Conservation (phyloP, 2,113 vertebrate species). For the Oncorhynchus mykiss region DNA sequence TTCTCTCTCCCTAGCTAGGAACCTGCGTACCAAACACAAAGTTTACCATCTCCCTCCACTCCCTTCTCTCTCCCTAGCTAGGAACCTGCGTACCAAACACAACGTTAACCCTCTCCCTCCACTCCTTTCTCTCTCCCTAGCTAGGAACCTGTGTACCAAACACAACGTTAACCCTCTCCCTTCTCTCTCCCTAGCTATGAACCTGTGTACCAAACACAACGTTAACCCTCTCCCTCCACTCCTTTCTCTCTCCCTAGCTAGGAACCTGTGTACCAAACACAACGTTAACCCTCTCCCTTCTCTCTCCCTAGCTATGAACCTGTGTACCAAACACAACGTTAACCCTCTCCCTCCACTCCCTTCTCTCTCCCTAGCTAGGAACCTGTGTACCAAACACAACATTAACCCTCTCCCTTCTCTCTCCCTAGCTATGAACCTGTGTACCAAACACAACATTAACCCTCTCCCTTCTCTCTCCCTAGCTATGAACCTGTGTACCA, state of each 20-base stretch:
- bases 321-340: neutral
- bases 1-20: neutral
- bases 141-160: slow-evolving; percentile 66
- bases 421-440: slow-evolving; percentile 30
- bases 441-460: slow-evolving; percentile 59
- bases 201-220: too few species aligned
- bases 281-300: slow-evolving; percentile 1
- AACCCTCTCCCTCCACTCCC: neutral
- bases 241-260: neutral
- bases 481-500: too few species aligned
- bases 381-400: too few species aligned
- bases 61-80: slow-evolving; percentile 68
- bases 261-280: too few species aligned
- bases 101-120: too few species aligned
- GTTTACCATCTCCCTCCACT: neutral
- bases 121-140: slow-evolving; percentile 53
- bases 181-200: too few species aligned
- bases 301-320: too few species aligned
- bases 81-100: slow-evolving; percentile 50
- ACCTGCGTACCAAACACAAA: too few species aligned
- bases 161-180: neutral
- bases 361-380: too few species aligned
- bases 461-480: too few species aligned
- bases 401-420: slow-evolving; percentile 1
- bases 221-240: neutral